Evolutionary conservation across 2,797 vertebrate genomes (phyloP).

Genomic region (Bryconaethiops microstoma): DNA sequence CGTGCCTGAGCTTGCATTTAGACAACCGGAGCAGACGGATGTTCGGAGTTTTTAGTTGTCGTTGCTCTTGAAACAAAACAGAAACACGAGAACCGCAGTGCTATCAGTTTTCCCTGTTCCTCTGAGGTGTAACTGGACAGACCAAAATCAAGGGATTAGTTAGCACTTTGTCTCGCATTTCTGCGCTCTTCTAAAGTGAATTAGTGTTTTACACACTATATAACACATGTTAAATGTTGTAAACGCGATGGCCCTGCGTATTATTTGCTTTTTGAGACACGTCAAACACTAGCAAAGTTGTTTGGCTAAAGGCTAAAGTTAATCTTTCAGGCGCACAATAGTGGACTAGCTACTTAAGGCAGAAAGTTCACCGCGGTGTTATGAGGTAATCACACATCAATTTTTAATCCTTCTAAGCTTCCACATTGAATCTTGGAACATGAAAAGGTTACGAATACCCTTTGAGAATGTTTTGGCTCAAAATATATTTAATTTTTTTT

Average conservation of each 20-base stretch:
- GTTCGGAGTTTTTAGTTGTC: not conserved
- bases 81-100: not conserved
- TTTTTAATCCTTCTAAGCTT: too few species aligned
- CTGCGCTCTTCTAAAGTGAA: not conserved
- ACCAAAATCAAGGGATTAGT: not conserved
- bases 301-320: not conserved
- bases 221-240: not conserved
- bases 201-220: not conserved
- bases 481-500: too few species aligned
- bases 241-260: not conserved
- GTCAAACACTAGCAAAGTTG: not conserved
- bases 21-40: slow-evolving; percentile 7
- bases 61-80: not conserved
- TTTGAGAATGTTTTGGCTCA: too few species aligned
- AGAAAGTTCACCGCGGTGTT: too few species aligned
- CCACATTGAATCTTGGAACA: too few species aligned
- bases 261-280: not conserved
- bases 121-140: not conserved
- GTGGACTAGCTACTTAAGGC: too few species aligned
- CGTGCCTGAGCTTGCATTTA: not conserved
- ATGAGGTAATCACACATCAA: too few species aligned
- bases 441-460: too few species aligned
- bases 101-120: not conserved
- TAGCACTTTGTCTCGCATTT: not conserved
- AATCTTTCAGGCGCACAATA: not conserved